Conservation (phyloP, 2,113 vertebrate genomes). For the Nipponia nippon region DNA sequence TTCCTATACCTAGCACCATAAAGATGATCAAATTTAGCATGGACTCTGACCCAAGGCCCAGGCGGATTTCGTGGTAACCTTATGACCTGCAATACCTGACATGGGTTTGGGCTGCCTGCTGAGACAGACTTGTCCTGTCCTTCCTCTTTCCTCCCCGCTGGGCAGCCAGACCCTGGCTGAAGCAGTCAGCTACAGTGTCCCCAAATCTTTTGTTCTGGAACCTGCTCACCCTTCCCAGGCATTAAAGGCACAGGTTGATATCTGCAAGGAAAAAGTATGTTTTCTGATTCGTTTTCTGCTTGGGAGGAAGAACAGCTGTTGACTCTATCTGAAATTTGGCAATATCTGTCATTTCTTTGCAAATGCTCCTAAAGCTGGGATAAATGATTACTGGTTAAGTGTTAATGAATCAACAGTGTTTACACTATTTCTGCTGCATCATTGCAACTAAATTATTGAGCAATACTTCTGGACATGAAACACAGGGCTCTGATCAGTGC, state of each 20-base stretch:
- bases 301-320: background rate
- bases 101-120: background rate
- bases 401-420: background rate
- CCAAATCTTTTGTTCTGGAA: background rate
- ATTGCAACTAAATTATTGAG: background rate
- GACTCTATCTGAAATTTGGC: background rate
- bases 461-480: background rate
- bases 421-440: background rate
- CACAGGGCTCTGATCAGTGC: background rate
- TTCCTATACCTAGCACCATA: background rate
- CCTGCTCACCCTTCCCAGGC: background rate
- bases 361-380: background rate
- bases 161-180: background rate
- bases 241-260: background rate
- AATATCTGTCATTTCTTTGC: background rate
- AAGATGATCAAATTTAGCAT: background rate
- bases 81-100: background rate
- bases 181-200: background rate
- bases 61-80: background rate
- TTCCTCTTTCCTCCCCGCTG: background rate
- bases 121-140: background rate
- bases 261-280: background rate
- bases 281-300: background rate
- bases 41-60: background rate
- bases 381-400: background rate